Percentiles rank a stretch among this genome's conserved stretches.
Conservation (phyloP, 2,888 invertebrate species). For the Stenotaenia linearis region DNA sequence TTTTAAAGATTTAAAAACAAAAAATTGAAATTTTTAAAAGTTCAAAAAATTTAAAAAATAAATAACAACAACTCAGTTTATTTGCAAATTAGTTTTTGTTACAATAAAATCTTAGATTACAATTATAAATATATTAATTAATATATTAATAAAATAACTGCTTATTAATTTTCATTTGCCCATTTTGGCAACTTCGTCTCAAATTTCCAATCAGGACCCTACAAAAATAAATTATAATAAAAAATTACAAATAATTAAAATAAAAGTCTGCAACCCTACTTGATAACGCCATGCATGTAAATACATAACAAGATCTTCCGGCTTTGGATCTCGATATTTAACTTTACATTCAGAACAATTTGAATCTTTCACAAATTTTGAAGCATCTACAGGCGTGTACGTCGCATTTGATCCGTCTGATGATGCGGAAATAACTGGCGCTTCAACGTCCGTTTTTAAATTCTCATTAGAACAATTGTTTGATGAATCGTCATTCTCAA, state of each 20-base stretch:
- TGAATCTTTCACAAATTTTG: slow-evolving; percentile 61
- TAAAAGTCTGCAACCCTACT: slow-evolving; percentile 38
- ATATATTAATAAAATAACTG: slow-evolving; percentile 52
- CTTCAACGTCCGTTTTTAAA: slow-evolving; percentile 29
- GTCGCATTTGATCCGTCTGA: neutral
- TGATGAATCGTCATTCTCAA: neutral
- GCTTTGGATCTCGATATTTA: slow-evolving; percentile 82
- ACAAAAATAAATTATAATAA: slow-evolving; percentile 42
- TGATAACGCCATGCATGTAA: slow-evolving; percentile 65
- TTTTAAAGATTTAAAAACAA: no score
- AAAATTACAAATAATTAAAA: neutral
- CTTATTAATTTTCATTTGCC: slow-evolving; percentile 54
- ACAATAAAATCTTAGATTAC: neutral
- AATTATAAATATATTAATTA: neutral
- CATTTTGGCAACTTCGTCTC: slow-evolving; percentile 86
- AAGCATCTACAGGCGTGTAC: slow-evolving; percentile 56
- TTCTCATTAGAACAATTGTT: neutral
- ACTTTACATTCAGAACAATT: slow-evolving; percentile 92
- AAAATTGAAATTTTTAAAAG: no score
- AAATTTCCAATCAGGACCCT: slow-evolving; percentile 94
- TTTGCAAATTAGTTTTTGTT: neutral
- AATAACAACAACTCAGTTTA: no score
- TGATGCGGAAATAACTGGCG: neutral
- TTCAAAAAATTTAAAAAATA: no score
- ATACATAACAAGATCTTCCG: slow-evolving; percentile 89